Evolutionary conservation across 2,113 vertebrate species (phyloP), one percentile per base, ranked within the genome.

Genomic region (Piprites chloris): DNA sequence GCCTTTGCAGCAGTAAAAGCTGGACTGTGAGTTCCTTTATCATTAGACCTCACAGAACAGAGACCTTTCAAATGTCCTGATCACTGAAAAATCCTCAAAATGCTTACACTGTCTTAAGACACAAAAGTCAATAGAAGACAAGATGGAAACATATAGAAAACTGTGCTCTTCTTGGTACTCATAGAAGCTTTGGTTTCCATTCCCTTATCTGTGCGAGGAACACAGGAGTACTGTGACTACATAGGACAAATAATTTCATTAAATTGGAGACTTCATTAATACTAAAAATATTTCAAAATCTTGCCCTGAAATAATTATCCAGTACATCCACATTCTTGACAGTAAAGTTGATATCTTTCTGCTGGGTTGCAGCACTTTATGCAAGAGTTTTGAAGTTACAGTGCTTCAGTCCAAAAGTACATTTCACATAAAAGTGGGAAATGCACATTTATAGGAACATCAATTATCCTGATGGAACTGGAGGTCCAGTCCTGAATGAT

Each of bases 391-490:
- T 73, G 72, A 95, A 67, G 50, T 86, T 85, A 49, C 28, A 53
- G 5, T 21, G 79, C 77, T 95, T 95, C 59, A 75, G 15, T 93
- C 68, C 27, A 55, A 80, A 90, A 95, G 52, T 28, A 78, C 50
- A 72, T 93, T 93, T 86, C 72, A 76, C 85, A 93, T 18, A 79
- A 78, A 96, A 92, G 55, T 5, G 12, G 69, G 55, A 89, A 94
- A 95, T 58, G 67, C 18, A 90, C 73, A 88, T 91, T 93, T 96
- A 95, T 67, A 55, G 83, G 94, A 96, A 98, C 97, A 97, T 94
- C 95, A 97, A 92, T 98, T 97, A 97, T 96, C 96, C 94, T 83
- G 65, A 95, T 42, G 49, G 92, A 96, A 97, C 53, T 33, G 35
- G 56, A 95, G 95, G 85, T 81, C 79, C 84, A 47, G 84, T 83